Evolutionary conservation across 2,113 vertebrate genomes (phyloP).

Genomic region (Proterorhinus semilunaris): DNA sequence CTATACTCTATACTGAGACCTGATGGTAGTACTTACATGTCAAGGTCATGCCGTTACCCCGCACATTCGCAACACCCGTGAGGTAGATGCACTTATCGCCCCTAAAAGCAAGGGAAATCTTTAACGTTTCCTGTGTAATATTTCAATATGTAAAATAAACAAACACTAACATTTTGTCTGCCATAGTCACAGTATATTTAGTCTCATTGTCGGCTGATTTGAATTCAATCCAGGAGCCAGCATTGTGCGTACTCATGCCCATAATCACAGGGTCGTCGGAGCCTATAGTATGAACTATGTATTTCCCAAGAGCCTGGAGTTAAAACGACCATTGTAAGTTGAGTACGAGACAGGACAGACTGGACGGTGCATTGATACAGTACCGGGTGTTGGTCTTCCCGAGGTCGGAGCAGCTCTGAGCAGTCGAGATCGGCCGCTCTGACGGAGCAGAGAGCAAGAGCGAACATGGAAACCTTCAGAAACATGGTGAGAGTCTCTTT

Average conservation of each 20-base stretch:
- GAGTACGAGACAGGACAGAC: too few relatives aligned
- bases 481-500: slow-evolving; percentile 27
- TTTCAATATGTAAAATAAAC: not conserved
- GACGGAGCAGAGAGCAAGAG: slow-evolving; percentile 46
- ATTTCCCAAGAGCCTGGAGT: slow-evolving; percentile 45
- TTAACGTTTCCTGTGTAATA: not conserved
- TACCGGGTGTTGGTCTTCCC: slow-evolving; percentile 37
- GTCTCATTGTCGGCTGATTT: not conserved
- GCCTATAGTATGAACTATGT: slow-evolving; percentile 26
- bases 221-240: slow-evolving; percentile 32
- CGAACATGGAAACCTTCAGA: slow-evolving; percentile 18
- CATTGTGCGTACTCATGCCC: not conserved
- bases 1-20: not conserved
- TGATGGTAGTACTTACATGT: slow-evolving; percentile 37
- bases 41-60: not conserved
- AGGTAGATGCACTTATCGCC: slow-evolving; percentile 22
- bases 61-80: not conserved
- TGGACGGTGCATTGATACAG: not conserved
- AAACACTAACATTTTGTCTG: slow-evolving; percentile 34
- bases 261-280: slow-evolving; percentile 3
- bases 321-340: too few relatives aligned
- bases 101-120: slow-evolving; percentile 21
- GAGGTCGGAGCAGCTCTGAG: slow-evolving; percentile 35
- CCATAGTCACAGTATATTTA: not conserved
- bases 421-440: slow-evolving; percentile 26